phyloP scores from a whole-genome alignment of 2,113 vertebrate genomes.

The Motacilla tschutschensis region DNA sequence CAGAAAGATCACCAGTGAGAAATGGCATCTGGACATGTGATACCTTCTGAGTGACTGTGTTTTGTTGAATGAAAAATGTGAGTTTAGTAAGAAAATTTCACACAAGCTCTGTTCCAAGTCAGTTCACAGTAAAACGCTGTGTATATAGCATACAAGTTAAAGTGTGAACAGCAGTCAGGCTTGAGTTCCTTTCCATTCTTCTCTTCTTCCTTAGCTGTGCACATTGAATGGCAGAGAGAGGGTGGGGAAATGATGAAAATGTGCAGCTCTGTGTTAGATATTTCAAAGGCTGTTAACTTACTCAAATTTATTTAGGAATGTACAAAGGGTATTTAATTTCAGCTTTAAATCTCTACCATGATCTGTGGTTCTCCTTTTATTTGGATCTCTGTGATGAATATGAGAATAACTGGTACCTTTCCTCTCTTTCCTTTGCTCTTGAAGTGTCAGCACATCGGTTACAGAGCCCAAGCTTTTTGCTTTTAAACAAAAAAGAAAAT shows the following conservation, averaged over 20 bases:
- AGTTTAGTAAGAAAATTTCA: neutral
- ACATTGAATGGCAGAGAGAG: neutral
- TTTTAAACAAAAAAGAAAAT: neutral
- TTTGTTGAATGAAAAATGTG: neutral
- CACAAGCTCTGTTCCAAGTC: neutral
- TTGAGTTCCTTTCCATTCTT: conserved; percentile 16
- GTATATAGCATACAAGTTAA: neutral
- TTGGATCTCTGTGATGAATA: neutral
- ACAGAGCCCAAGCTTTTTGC: neutral
- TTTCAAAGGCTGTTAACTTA: neutral
- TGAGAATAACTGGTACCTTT: neutral
- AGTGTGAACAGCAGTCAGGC: neutral
- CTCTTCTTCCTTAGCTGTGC: neutral
- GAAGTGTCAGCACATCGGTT: neutral
- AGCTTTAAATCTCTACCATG: neutral
- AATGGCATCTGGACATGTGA: neutral
- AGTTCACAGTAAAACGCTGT: neutral
- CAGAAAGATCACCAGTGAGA: neutral
- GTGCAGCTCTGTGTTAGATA: neutral
- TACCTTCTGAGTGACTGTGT: neutral
- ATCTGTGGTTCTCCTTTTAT: neutral
- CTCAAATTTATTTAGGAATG: neutral
- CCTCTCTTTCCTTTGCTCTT: neutral
- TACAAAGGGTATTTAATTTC: neutral
- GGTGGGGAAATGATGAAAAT: neutral